Base-by-base conservation (phyloP, 2,797 vertebrate genomes). In the Dendrocincla fuliginosa region DNA sequence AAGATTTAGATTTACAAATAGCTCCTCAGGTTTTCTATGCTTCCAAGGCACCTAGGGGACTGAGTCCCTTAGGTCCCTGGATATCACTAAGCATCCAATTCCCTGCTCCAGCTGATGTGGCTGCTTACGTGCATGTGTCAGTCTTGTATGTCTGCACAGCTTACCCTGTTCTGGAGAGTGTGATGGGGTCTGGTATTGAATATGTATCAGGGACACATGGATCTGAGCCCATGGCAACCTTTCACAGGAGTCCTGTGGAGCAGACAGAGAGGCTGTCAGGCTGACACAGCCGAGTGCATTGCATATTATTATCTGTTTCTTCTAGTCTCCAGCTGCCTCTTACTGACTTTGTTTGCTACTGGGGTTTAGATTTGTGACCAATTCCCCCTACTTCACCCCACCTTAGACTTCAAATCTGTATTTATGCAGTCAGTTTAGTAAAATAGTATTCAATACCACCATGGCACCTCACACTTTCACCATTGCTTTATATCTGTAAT, bases 151-250 rank as follows among this genome's bases (percentile, higher is more conserved):
- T 82, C 91, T 96, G 85, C 56, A 83, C 68, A 93, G 76, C 63
- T 39, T 64, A 73, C 37, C 37, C 85, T 90, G 44, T 80, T 93
- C 79, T 88, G 85, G 67, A 86, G 93, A 94, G 80, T 28, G 67
- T 82, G 87, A 93, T 79, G 93, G 65, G 92, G 77, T 94, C 93
- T 95, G 89, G 91, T 96, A 91, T 59, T 97, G 95, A 96, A 95
- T 97, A 97, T 97, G 96, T 90, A 96, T 94, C 91, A 96, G 92
- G 92, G 88, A 96, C 90, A 92, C 88, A 93, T 90, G 94, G 94
- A 96, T 96, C 88, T 94, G 93, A 96, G 96, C 94, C 93, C 90
- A 93, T 94, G 92, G 94, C 94, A 96, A 95, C 90, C 96, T 97
- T 97, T 95, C 92, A 85, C 90, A 94, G 95, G 86, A 94, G 90